Evolutionary conservation across 2,113 vertebrate species (phyloP).

Genomic region (Caranx melampygus): DNA sequence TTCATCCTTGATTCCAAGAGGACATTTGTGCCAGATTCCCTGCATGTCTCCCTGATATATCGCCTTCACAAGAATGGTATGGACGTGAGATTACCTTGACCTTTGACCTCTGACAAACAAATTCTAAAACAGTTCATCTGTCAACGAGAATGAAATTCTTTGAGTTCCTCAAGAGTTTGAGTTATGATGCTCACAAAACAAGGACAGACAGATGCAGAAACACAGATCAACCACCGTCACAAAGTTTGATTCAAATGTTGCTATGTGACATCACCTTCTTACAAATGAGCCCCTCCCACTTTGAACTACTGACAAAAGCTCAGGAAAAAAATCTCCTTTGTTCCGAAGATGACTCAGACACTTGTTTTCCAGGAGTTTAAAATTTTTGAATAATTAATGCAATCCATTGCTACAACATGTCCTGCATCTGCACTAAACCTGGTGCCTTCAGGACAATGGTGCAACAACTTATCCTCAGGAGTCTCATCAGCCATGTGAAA

Average conservation of each 20-base stretch:
- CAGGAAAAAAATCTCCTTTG: neutral
- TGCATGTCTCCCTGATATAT: no score
- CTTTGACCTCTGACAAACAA: no score
- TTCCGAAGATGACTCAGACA: neutral
- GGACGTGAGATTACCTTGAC: no score
- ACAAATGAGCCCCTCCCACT: no score
- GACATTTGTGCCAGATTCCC: no score
- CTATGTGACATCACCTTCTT: neutral
- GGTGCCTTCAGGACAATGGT: neutral
- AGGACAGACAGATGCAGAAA: no score
- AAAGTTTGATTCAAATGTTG: slow-evolving; percentile 1
- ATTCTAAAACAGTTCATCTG: no score
- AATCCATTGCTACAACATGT: neutral
- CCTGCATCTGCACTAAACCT: neutral
- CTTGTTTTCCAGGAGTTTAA: neutral
- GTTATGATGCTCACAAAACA: no score
- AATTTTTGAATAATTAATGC: neutral
- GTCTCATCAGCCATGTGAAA: slow-evolving; percentile 20
- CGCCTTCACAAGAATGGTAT: no score
- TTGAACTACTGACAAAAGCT: neutral
- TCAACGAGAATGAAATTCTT: no score
- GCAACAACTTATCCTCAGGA: neutral
- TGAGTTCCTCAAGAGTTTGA: no score
- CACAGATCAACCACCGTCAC: neutral
- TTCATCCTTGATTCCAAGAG: no score